Base-by-base conservation (phyloP, 2,888 invertebrate genomes). In the Eristalis pertinax region DNA sequence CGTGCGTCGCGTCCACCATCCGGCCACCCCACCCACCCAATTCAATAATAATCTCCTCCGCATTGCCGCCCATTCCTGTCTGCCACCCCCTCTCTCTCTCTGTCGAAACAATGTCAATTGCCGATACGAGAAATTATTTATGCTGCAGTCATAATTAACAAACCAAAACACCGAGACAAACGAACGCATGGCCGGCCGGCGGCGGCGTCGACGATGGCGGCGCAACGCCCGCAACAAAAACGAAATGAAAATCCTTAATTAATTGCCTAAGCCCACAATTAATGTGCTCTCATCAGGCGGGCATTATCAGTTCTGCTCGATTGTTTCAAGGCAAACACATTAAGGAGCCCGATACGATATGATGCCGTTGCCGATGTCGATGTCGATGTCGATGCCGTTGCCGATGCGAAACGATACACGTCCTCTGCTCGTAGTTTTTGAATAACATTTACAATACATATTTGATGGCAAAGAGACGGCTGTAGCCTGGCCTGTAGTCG, bases 381-480 rank as follows among this genome's bases (percentile, higher is more conserved):
- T 43, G n/a, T 26, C 43, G 43, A 43, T 43, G 43, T 4, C 43
- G 43, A 43, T 43, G 15, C 43, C n/a, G n/a, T n/a, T n/a, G n/a
- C n/a, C n/a, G 43, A 50, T 50, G n/a, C 43, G n/a, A 50, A 50
- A 50, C n/a, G 19, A 7, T 7, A 50, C n/a, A 43, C 50, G 19
- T 50, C 50, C 50, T 60, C 65, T 35, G 29, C 63, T 67, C 67
- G 43, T 35, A 65, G 85, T 62, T 82, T 85, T 81, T 78, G 77
- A 85, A 77, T 85, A 77, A 74, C 81, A 77, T 85, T 78, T 63
- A 77, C 68, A 74, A 85, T 85, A 85, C 78, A 85, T 85, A 85
- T 77, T 85, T 85, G 69, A 85, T 82, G 74, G 24, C 38, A 29
- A 2, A 19, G n/a, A 5, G 4, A n/a, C 43, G n/a, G 43, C 15